Percentiles rank a stretch among this genome's conserved stretches.
Conservation (phyloP, 1,140 invertebrate species). For the Anadara kagoshimensis region DNA sequence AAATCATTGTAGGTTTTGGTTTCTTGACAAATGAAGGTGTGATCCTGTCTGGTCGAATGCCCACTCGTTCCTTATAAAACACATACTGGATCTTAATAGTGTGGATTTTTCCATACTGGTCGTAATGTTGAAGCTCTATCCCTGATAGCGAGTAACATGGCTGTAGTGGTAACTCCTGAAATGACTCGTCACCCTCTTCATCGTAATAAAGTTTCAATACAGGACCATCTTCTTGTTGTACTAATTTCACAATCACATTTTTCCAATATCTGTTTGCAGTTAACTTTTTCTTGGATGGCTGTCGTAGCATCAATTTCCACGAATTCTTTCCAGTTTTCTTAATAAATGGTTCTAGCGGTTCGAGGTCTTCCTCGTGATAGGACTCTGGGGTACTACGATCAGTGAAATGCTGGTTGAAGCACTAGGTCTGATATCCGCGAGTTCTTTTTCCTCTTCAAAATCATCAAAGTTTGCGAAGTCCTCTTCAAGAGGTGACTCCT, state of each 20-base stretch:
- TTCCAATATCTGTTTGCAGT: slow-evolving; percentile 95
- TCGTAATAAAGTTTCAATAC: slow-evolving; percentile 60
- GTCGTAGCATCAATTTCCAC: slow-evolving; percentile 97
- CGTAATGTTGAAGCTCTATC: slow-evolving; percentile 95
- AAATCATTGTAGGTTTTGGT: slow-evolving; percentile 79
- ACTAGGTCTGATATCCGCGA: slow-evolving; percentile 27
- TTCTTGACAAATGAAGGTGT: slow-evolving; percentile 67
- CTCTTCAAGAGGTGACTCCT: slow-evolving; percentile 75
- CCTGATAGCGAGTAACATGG: slow-evolving; percentile 87
- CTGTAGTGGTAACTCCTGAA: slow-evolving; percentile 87
- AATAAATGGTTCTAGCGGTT: slow-evolving; percentile 93
- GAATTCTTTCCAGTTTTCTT: slow-evolving; percentile 85
- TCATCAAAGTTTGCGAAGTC: slow-evolving; percentile 70
- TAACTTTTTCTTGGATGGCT: slow-evolving; percentile 99
- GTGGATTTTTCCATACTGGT: slow-evolving; percentile 99
- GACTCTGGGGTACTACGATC: slow-evolving; percentile 81
- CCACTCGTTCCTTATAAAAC: slow-evolving; percentile 98
- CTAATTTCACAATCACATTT: slow-evolving; percentile 91
- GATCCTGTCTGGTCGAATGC: slow-evolving; percentile 96
- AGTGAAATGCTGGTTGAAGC: slow-evolving; percentile 52
- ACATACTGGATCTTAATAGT: slow-evolving; percentile 98
- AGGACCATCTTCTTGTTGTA: slow-evolving; percentile 56
- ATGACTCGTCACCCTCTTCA: slow-evolving; percentile 57
- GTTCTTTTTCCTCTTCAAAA: slow-evolving; percentile 51
- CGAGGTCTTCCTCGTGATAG: slow-evolving; percentile 92